These are phyloP conservation scores for Aphidius gifuensis DNA, from an alignment of 1,140 invertebrate species.

Conservation along the genomic window DNA sequence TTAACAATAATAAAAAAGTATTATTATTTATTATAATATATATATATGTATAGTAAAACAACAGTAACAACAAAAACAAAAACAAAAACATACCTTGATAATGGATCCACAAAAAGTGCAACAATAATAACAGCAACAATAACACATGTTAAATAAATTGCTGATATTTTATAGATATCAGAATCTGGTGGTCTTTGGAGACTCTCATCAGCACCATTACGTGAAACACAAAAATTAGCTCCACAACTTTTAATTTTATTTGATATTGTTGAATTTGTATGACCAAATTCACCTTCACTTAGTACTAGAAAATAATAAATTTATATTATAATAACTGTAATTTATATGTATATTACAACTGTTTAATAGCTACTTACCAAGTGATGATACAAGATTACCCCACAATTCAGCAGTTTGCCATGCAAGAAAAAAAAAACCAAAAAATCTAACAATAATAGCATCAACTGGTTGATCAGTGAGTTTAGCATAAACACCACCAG, in stretches of 20 bases:
- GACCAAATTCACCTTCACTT: constrained; percentile 65
- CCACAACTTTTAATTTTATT: constrained; percentile 68
- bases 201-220: constrained; percentile 64
- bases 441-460: constrained; percentile 90
- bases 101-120: constrained; percentile 82
- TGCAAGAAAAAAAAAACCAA: constrained; percentile 96
- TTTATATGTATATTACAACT: not conserved
- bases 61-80: no score
- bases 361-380: constrained; percentile 66
- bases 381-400: constrained; percentile 95
- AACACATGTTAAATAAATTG: constrained; percentile 85
- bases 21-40: no score
- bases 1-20: not conserved
- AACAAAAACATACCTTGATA: constrained; percentile 65
- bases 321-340: not conserved
- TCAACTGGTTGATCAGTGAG: constrained; percentile 82
- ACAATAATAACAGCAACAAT: constrained; percentile 82
- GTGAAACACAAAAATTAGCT: constrained; percentile 77
- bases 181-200: constrained; percentile 73
- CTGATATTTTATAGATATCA: constrained; percentile 83
- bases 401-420: constrained; percentile 94
- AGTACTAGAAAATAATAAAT: constrained; percentile 59
- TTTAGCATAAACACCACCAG: constrained; percentile 84
- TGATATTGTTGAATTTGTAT: constrained; percentile 50
- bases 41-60: no score